Percentiles rank a stretch among this genome's conserved stretches.
Conservation (phyloP, 2,888 invertebrate species). For the Agonopterix alstromeriana region DNA sequence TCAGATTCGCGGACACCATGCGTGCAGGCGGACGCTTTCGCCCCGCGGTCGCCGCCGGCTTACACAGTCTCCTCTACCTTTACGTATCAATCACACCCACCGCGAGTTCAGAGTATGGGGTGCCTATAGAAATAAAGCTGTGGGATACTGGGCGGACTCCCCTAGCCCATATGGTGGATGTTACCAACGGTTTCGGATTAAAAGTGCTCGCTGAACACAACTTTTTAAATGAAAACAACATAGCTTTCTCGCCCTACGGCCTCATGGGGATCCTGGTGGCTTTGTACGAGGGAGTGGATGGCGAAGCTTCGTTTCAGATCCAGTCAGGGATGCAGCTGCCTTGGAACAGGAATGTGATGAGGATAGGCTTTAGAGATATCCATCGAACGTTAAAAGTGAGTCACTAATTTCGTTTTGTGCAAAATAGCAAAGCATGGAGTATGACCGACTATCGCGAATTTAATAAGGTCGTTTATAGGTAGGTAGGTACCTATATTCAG, state of each 20-base stretch:
- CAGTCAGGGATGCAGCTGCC: constrained; percentile 83
- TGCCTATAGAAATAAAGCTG: constrained; percentile 62
- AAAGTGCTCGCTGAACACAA: constrained; percentile 83
- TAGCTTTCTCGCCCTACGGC: constrained; percentile 91
- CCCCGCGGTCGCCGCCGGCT: constrained; percentile 7
- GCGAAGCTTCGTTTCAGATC: constrained; percentile 84
- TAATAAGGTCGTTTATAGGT: no score
- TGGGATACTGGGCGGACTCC: constrained; percentile 74
- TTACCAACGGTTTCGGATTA: constrained; percentile 84
- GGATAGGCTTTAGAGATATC: constrained; percentile 89
- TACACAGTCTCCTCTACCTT: constrained; percentile 15
- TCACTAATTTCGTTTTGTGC: constrained; percentile 11
- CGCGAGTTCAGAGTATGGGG: constrained; percentile 38
- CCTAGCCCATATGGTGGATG: constrained; percentile 86
- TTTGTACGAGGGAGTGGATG: constrained; percentile 86
- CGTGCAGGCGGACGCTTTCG: constrained; percentile 44
- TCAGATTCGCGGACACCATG: constrained; percentile 60
- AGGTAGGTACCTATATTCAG: no score
- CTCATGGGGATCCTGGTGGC: constrained; percentile 87
- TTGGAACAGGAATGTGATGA: constrained; percentile 82
- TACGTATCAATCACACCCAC: constrained; percentile 24
- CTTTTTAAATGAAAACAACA: constrained; percentile 85
- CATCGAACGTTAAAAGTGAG: constrained; percentile 88
- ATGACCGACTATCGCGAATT: background rate
- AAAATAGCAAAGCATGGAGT: background rate